Conservation (phyloP, 2,888 invertebrate genomes). For the Heliconius aoede region DNA sequence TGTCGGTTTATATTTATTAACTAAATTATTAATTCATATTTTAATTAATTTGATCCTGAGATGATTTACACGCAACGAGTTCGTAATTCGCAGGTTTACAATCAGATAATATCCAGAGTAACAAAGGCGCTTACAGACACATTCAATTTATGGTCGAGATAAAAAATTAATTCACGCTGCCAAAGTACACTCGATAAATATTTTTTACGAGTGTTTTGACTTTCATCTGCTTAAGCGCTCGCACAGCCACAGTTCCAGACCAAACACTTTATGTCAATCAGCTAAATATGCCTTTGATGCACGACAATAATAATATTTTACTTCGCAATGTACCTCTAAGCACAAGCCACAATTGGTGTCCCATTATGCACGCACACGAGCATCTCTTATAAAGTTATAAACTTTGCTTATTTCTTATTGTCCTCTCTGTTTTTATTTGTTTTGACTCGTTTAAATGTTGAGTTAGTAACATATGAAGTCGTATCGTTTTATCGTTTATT, state of each 20-base stretch:
- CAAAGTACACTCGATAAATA: constrained; percentile 51
- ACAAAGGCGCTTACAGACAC: constrained; percentile 31
- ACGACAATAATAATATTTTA: constrained; percentile 69
- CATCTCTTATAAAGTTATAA: constrained; percentile 69
- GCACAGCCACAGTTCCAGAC: constrained; percentile 64
- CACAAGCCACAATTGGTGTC: constrained; percentile 62
- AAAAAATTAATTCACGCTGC: constrained; percentile 45
- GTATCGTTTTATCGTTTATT: constrained; percentile 46
- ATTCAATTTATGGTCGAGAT: constrained; percentile 43
- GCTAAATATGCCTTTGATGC: constrained; percentile 60
- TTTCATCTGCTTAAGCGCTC: constrained; percentile 73
- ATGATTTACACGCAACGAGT: neutral
- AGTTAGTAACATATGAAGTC: constrained; percentile 46
- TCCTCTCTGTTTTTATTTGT: constrained; percentile 57
- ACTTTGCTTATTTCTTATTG: constrained; percentile 62
- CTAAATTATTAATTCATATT: neutral
- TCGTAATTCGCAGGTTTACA: constrained; percentile 12
- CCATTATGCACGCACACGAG: constrained; percentile 71
- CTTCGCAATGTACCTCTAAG: constrained; percentile 64
- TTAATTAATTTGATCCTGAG: neutral
- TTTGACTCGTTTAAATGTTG: constrained; percentile 58
- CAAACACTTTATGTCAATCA: constrained; percentile 71
- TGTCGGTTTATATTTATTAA: constrained; percentile 1
- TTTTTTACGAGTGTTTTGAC: constrained; percentile 65
- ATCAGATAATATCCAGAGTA: constrained; percentile 35